Conservation (phyloP, 2,797 vertebrate genomes). For the Intellagama lesueurii region DNA sequence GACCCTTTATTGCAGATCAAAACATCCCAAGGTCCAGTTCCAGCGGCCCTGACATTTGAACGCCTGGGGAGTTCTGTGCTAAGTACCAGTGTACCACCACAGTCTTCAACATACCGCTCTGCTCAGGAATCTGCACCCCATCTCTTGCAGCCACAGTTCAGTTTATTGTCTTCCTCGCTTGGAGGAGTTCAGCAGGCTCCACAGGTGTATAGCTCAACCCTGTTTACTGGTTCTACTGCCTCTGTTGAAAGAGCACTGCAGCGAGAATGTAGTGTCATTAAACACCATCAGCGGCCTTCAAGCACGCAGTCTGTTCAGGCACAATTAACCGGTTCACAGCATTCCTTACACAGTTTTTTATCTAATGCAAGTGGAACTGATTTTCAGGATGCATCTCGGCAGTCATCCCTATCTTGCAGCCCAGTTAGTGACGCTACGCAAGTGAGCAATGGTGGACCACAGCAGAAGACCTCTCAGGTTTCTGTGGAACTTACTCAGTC, state of each 20-base stretch:
- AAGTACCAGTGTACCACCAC: constrained; percentile 89
- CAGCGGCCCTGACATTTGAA: constrained; percentile 91
- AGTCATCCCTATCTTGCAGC: constrained; percentile 89
- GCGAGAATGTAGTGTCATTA: constrained; percentile 99
- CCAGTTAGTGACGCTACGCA: constrained; percentile 88
- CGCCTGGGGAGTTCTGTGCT: constrained; percentile 87
- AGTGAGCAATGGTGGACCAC: constrained; percentile 86
- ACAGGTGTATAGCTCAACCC: constrained; percentile 89
- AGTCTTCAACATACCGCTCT: constrained; percentile 98
- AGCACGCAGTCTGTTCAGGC: constrained; percentile 90
- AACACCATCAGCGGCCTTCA: constrained; percentile 99
- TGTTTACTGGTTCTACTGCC: constrained; percentile 89
- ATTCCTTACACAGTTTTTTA: constrained; percentile 93
- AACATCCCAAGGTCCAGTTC: constrained; percentile 89
- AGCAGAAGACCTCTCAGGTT: constrained; percentile 88
- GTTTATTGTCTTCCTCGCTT: constrained; percentile 89
- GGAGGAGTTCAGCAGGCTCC: constrained; percentile 86
- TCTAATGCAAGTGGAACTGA: constrained; percentile 84
- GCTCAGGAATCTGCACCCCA: constrained; percentile 99
- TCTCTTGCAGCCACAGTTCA: constrained; percentile 96
- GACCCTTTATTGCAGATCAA: constrained; percentile 94
- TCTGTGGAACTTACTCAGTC: constrained; percentile 86
- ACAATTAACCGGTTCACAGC: constrained; percentile 90
- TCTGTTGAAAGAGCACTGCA: constrained; percentile 98
- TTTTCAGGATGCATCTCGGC: constrained; percentile 90